Evolutionary conservation across 1,140 invertebrate species (phyloP), one percentile per base, ranked within the genome.

Genomic region (roundworm (Caenorhabditis elegans)): DNA sequence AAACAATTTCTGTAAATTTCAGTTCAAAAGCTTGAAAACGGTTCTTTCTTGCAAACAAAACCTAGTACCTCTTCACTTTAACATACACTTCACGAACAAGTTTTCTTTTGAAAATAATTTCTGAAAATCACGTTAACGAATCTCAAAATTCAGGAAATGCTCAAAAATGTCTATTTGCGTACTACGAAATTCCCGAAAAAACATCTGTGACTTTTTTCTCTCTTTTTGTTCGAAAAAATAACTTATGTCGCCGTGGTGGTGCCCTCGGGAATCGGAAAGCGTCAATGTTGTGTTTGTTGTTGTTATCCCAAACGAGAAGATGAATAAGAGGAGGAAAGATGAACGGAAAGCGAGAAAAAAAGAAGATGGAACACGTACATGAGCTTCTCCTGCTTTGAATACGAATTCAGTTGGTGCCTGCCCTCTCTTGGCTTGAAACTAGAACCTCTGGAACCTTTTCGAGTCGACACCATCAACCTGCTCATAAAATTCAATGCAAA

Each of bases 301-400:
- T 70, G 60, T 70, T 70, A 39, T 70, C 60, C 24, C 5, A 70
- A n/a, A 39, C n/a, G n/a, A 43, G 26, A 17, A 34, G 53, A 31
- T 34, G 60, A 70, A 70, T 28, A 70, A 70, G 60, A 39, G 28
- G 60, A 19, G 15, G 31, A 70, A 70, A 24, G 19, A 60, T 11
- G 19, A 17, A n/a, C n/a, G 28, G 34, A 60, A 22, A 39, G 28
- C 2, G 53, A 34, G 13, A n/a, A 53, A 53, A 53, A 34, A 22
- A 39, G 60, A 70, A 70, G 60, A 70, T 70, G 60, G 60, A 70
- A 70, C 60, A 70, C 34, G 34, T 70, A 39, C 60, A 70, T 70
- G 60, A 70, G 31, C 60, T 70, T n/a, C 24, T 70, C 60, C 34
- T 70, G 24, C 15, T 60, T 34, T 70, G 60, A 11, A 70, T 39